Conservation (phyloP, 2,113 vertebrate species). For the Dasyornis broadbenti region DNA sequence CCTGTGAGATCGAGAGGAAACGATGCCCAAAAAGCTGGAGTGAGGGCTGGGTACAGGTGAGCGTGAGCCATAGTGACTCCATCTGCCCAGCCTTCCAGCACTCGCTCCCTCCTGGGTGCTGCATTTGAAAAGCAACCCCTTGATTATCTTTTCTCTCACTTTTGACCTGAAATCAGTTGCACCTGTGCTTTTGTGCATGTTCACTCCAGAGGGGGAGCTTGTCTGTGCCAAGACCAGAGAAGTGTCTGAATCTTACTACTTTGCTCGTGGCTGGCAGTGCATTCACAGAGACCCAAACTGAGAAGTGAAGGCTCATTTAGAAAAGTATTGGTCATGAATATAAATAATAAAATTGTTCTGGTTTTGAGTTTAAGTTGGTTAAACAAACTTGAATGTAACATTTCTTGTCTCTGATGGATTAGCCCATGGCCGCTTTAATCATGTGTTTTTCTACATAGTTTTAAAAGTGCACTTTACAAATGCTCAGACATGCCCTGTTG, state of each 20-base stretch:
- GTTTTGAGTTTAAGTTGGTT: not conserved
- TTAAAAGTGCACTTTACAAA: not conserved
- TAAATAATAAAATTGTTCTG: not conserved
- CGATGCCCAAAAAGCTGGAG: not conserved
- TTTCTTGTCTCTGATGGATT: not conserved
- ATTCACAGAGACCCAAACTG: not conserved
- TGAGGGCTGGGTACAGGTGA: not conserved
- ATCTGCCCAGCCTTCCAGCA: not conserved
- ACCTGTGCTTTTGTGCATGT: not conserved
- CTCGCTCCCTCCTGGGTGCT: not conserved
- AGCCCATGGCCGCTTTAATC: not conserved
- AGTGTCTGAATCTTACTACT: not conserved
- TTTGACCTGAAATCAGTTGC: not conserved
- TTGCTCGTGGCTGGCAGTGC: not conserved
- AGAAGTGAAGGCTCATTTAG: not conserved
- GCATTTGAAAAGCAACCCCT: not conserved
- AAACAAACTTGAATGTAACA: not conserved
- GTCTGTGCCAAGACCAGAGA: not conserved
- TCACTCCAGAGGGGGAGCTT: not conserved
- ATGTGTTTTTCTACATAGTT: not conserved
- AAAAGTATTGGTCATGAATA: not conserved
- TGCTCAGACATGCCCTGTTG: not conserved
- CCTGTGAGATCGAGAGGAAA: not conserved
- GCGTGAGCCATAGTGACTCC: not conserved
- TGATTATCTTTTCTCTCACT: not conserved